phyloP scores from a whole-genome alignment of 2,797 vertebrate genomes.

The Danio tinwini region DNA sequence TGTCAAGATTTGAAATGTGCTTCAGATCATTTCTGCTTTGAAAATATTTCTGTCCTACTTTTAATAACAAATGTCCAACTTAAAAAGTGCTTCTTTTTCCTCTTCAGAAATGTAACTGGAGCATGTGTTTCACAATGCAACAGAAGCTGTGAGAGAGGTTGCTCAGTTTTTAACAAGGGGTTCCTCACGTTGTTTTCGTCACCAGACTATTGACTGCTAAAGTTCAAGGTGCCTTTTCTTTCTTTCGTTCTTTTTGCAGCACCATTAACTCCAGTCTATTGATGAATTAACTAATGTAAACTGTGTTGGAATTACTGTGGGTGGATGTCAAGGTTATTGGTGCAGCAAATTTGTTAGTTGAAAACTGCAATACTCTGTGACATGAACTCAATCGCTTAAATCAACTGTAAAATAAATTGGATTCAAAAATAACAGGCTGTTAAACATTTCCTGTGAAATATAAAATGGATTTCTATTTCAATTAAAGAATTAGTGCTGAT shows the following conservation, averaged over 20 bases:
- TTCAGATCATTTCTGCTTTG: not conserved
- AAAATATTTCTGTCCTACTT: slow-evolving; percentile 1
- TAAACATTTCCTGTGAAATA: not conserved
- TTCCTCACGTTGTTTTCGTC: not conserved
- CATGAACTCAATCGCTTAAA: not conserved
- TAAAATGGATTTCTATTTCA: not conserved
- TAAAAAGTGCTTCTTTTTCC: not conserved
- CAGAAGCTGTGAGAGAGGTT: not conserved
- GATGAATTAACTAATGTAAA: slow-evolving; percentile 8
- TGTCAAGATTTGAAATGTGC: not conserved
- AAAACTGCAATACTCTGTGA: not conserved
- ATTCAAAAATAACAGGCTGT: not conserved
- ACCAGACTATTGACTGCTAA: slow-evolving; percentile 3
- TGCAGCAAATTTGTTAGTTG: not conserved
- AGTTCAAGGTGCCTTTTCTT: not conserved
- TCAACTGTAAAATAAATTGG: not conserved
- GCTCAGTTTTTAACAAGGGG: slow-evolving; percentile 12
- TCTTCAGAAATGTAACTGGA: slow-evolving; percentile 2
- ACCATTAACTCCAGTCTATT: not conserved
- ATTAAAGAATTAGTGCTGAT: not conserved
- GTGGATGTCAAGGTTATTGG: not conserved
- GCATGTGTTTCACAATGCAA: not conserved
- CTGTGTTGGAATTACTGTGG: not conserved
- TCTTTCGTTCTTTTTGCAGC: not conserved
- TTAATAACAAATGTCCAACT: not conserved